phyloP scores from a whole-genome alignment of 1,140 invertebrate genomes.

The Aphelenchoides avenae region DNA sequence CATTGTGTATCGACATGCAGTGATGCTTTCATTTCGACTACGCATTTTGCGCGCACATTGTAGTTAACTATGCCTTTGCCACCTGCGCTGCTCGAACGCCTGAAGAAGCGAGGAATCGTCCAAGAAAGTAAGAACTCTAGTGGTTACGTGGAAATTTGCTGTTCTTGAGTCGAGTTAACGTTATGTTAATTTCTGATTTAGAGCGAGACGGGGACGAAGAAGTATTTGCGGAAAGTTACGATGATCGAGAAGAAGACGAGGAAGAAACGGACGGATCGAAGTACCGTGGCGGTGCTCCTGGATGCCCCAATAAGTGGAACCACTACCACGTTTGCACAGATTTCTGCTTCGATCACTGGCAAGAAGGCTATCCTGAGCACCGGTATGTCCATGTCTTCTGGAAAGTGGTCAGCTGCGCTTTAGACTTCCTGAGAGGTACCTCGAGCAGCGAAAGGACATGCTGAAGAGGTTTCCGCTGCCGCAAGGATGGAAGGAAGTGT shows the following conservation, averaged over 20 bases:
- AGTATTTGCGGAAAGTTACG: constrained; percentile 83
- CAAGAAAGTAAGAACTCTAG: constrained; percentile 29
- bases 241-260: constrained; percentile 60
- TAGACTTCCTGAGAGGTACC: constrained; percentile 68
- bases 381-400: constrained; percentile 13
- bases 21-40: too few species aligned
- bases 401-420: constrained; percentile 7
- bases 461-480: constrained; percentile 85
- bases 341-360: constrained; percentile 84
- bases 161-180: constrained; percentile 3
- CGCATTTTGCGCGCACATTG: too few species aligned
- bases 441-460: constrained; percentile 72
- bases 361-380: constrained; percentile 70
- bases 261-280: constrained; percentile 14
- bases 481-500: constrained; percentile 77
- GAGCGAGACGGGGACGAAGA: constrained; percentile 65
- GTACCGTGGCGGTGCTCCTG: constrained; percentile 61
- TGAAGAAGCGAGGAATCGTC: constrained; percentile 77
- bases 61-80: constrained; percentile 91
- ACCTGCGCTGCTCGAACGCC: constrained; percentile 74
- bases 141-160: constrained; percentile 7
- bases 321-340: constrained; percentile 84
- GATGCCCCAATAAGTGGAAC: constrained; percentile 93
- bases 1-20: too few species aligned
- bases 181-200: constrained; percentile 26